Percentiles rank a stretch among this genome's conserved stretches.
phyloP scores from a whole-genome alignment of 2,113 vertebrate species.

The Lasiurus cinereus region DNA sequence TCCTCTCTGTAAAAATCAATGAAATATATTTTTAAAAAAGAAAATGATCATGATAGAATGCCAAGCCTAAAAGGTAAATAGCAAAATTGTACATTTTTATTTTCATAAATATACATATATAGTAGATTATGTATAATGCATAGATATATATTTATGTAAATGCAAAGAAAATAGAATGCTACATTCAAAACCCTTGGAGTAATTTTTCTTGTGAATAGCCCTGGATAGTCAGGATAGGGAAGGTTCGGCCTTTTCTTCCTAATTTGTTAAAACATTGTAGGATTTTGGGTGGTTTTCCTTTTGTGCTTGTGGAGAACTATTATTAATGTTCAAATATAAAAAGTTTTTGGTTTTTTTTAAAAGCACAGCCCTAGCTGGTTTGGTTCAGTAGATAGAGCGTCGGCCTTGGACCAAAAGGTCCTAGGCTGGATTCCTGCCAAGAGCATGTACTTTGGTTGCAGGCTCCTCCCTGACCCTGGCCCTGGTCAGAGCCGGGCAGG shows the following conservation, averaged over 20 bases:
- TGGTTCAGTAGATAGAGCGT: too few relatives aligned
- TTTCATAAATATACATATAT: conserved; percentile 1
- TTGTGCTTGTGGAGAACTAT: neutral
- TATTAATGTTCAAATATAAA: neutral
- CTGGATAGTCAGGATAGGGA: neutral
- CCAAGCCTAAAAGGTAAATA: neutral
- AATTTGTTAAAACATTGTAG: neutral
- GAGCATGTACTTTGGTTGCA: too few relatives aligned
- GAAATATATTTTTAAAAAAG: neutral
- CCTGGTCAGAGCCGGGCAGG: too few relatives aligned
- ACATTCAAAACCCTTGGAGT: neutral
- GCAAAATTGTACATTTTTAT: neutral
- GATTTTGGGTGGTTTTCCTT: neutral
- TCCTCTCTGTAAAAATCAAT: too few relatives aligned
- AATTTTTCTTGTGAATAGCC: neutral
- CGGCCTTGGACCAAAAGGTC: too few relatives aligned
- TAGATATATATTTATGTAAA: neutral
- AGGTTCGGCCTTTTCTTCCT: neutral
- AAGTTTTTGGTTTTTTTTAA: neutral
- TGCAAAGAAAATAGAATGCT: neutral
- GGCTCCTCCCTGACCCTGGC: too few relatives aligned
- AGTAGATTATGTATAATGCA: neutral
- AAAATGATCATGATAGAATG: neutral
- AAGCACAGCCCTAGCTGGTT: neutral
- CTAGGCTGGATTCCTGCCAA: too few relatives aligned